Evolutionary conservation across 2,797 vertebrate genomes (phyloP).

Genomic region (Dromococcyx pavoninus): DNA sequence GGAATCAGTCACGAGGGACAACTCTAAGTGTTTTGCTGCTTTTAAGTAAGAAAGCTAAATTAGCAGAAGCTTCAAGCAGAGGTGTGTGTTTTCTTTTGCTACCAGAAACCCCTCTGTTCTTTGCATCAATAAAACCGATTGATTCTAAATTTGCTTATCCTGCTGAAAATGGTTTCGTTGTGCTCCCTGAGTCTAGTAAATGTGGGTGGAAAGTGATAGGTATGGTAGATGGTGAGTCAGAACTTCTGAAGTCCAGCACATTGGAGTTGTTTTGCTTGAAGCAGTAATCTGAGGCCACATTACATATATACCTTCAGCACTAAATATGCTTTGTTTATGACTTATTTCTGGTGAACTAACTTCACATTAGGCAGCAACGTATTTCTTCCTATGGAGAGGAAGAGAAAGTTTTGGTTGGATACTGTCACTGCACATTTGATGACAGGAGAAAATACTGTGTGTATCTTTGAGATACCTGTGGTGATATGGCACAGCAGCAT

Average conservation of each 20-base stretch:
- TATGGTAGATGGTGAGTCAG: neutral
- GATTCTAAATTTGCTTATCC: neutral
- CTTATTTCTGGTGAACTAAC: neutral
- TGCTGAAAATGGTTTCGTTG: neutral
- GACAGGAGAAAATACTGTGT: neutral
- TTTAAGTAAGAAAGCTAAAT: constrained; percentile 34
- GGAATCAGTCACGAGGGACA: neutral
- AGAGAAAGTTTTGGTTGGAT: neutral
- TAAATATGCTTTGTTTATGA: neutral
- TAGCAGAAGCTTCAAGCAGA: neutral
- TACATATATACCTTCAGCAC: neutral
- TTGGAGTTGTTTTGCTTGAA: neutral
- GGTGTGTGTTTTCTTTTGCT: neutral
- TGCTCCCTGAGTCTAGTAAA: neutral
- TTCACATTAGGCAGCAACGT: neutral
- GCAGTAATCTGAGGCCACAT: neutral
- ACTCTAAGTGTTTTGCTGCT: neutral
- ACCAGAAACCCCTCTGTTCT: neutral
- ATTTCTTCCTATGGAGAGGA: neutral
- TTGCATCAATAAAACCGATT: neutral
- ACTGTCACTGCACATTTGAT: neutral
- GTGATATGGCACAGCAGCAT: neutral
- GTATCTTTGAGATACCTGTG: neutral
- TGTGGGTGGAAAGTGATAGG: neutral
- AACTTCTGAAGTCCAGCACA: neutral